Percentiles rank a stretch among this genome's conserved stretches.
These are phyloP conservation scores for Gallirallus australis DNA, from an alignment of 2,797 vertebrate genomes.

Conservation along the genomic window DNA sequence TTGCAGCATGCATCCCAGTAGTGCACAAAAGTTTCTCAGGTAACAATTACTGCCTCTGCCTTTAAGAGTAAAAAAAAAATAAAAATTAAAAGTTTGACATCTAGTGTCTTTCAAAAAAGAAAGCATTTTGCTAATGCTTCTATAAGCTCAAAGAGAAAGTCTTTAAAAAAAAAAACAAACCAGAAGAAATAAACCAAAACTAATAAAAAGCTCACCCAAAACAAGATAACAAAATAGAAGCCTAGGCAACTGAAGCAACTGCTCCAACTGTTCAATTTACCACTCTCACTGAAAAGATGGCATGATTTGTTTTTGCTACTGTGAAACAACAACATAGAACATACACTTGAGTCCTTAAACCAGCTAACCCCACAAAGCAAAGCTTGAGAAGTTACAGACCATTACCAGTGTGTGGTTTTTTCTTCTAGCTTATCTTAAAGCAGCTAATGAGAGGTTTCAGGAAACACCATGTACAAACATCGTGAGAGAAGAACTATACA, in stretches of 20 bases:
- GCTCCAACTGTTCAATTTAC: background rate
- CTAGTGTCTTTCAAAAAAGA: background rate
- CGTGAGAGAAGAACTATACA: background rate
- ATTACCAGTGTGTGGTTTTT: background rate
- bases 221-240: background rate
- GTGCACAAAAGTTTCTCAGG: background rate
- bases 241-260: background rate
- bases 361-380: background rate
- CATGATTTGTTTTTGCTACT: background rate
- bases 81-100: background rate
- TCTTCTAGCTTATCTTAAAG: background rate
- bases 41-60: background rate
- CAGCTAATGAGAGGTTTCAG: background rate
- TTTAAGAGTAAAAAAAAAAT: background rate
- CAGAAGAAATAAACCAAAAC: background rate
- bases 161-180: background rate
- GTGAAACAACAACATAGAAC: background rate
- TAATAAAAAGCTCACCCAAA: background rate
- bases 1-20: background rate
- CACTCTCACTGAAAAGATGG: background rate
- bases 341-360: background rate
- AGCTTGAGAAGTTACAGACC: background rate
- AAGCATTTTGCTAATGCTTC: background rate
- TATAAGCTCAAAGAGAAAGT: background rate
- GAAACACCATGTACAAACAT: background rate